Evolutionary conservation across 2,888 invertebrate species (phyloP), one percentile per base, ranked within the genome.

Genomic region (Phortica magna): DNA sequence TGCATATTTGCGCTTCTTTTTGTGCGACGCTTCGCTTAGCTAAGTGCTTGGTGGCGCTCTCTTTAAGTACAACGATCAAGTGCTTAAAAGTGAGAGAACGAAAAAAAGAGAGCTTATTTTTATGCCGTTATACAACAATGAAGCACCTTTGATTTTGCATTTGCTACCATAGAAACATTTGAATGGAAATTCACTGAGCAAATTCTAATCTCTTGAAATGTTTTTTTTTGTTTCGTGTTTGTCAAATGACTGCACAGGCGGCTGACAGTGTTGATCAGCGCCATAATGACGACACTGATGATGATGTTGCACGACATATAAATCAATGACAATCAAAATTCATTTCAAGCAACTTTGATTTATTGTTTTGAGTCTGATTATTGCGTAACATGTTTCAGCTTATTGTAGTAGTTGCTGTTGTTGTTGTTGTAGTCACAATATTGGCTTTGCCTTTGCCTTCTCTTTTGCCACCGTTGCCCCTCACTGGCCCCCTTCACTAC

Each of bases 311-410:
- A 39, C 31, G 80, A 77, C 80, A 83, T 84, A 85, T 85, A 85
- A 85, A 85, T 85, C 85, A 85, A 88, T 86, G 85, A 88, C 85
- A 88, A 85, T 85, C 85, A 85, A 88, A 85, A 85, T 84, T 88
- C 85, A 86, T 85, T 85, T 87, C 86, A 80, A 78, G 77, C 79
- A 74, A 79, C 86, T 75, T 83, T 88, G 88, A 88, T 88, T 85
- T 85, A 85, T 88, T 85, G 83, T 84, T 80, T 83, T 82, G 9
- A 9, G 19, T 65, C 12, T 39, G 31, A 12, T 65, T 65, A 65
- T 65, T 22, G 9, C 14, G 14, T 10, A 39, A 65, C 39, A 65
- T 31, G 39, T 65, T 39, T 65, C 14, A 39, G 5, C 39, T 65
- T 65, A 4, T 65, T 65, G 31, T 39, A 17, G 31, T 64, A 10